phyloP scores from a whole-genome alignment of 2,113 vertebrate species.

The Ciconia boyciana region DNA sequence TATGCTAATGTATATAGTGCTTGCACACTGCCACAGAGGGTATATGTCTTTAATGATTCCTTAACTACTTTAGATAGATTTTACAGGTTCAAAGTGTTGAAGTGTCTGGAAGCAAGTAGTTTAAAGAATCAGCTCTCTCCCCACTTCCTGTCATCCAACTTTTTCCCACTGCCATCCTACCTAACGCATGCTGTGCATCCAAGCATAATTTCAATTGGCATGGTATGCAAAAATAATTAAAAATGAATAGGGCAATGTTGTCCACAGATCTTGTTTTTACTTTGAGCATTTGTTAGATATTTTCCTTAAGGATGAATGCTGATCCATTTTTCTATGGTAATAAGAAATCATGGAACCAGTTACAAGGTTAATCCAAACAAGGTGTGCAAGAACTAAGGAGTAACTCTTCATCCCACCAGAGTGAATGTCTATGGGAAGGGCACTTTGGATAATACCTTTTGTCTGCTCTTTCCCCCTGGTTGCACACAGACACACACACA shows the following conservation, averaged over 20 bases:
- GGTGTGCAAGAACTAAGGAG: background rate
- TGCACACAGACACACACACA: background rate
- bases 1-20: background rate
- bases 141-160: background rate
- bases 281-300: background rate
- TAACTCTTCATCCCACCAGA: background rate
- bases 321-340: background rate
- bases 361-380: background rate
- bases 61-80: background rate
- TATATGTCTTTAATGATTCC: background rate
- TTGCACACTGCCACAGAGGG: background rate
- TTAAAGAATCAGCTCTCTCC: background rate
- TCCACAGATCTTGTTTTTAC: background rate
- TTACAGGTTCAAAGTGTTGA: background rate
- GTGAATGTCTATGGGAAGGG: background rate
- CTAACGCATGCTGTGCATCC: background rate
- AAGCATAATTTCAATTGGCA: background rate
- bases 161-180: background rate
- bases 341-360: background rate
- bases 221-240: background rate
- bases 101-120: background rate
- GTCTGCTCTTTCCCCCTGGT: background rate
- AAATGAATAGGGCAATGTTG: background rate
- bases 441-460: background rate
- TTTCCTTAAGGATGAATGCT: background rate